phyloP scores from a whole-genome alignment of 2,113 vertebrate species.

The Lipophrys pholis region DNA sequence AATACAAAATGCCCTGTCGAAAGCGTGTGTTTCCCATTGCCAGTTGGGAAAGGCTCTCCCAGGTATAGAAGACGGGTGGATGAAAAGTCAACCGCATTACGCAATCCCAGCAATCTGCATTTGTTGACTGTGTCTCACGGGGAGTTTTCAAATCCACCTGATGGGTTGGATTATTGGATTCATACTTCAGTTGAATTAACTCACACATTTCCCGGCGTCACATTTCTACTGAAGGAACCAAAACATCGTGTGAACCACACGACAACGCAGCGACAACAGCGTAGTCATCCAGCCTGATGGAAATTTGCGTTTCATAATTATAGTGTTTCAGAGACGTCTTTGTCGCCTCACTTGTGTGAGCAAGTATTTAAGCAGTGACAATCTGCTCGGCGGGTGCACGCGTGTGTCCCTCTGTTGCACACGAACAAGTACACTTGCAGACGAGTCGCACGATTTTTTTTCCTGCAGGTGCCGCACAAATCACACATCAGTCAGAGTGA shows the following conservation, averaged over 20 bases:
- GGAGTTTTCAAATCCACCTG: no score
- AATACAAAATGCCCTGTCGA: no score
- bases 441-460: slow-evolving; percentile 17
- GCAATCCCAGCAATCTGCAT: no score
- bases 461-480: slow-evolving; percentile 24
- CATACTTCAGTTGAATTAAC: no score
- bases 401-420: slow-evolving; percentile 18
- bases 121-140: no score
- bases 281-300: slow-evolving; percentile 7
- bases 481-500: slow-evolving; percentile 25
- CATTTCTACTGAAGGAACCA: neutral
- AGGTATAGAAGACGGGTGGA: no score
- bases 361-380: slow-evolving; percentile 17
- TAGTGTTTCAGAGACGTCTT: slow-evolving; percentile 11
- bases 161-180: no score
- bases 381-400: slow-evolving; percentile 25
- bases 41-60: no score
- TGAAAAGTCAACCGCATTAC: no score
- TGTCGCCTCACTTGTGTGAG: slow-evolving; percentile 7
- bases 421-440: slow-evolving; percentile 26
- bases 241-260: neutral
- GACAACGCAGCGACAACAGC: neutral
- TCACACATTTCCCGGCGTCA: no score
- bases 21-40: no score
- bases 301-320: slow-evolving; percentile 29